Evolutionary conservation across 2,888 invertebrate species (phyloP).

Genomic region (Noctua janthina): DNA sequence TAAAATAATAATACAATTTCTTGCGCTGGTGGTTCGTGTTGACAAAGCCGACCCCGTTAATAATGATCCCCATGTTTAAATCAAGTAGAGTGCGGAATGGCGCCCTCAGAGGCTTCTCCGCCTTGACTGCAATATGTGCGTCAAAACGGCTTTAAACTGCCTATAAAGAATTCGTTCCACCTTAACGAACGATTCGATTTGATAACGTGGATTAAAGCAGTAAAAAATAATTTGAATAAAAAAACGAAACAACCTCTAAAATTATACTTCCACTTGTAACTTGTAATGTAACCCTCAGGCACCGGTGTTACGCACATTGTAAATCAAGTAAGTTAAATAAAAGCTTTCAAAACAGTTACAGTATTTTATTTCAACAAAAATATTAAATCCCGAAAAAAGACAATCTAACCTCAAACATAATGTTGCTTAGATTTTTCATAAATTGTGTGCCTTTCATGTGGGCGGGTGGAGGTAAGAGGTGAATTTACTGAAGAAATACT

Average conservation of each 20-base stretch:
- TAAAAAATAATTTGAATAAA: conserved; percentile 80
- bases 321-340: conserved; percentile 22
- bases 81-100: conserved; percentile 68
- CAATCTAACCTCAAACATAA: neutral
- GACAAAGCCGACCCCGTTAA: conserved; percentile 83
- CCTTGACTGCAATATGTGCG: conserved; percentile 80
- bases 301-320: conserved; percentile 61
- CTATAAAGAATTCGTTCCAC: conserved; percentile 87
- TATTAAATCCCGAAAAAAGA: conserved; percentile 16
- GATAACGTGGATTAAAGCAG: conserved; percentile 77
- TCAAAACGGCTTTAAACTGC: conserved; percentile 83
- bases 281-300: conserved; percentile 43
- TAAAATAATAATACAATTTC: conserved; percentile 65
- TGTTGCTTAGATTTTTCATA: conserved; percentile 5
- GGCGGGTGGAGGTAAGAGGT: neutral
- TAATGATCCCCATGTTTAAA: conserved; percentile 79
- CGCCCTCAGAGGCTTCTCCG: conserved; percentile 70
- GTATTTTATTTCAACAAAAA: conserved; percentile 12
- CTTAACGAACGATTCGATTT: conserved; percentile 82
- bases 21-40: conserved; percentile 73
- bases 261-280: conserved; percentile 66
- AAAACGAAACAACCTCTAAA: conserved; percentile 68
- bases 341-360: conserved; percentile 12
- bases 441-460: conserved; percentile 7
- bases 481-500: conserved; percentile 15